phyloP scores from a whole-genome alignment of 2,113 vertebrate genomes.

The Gasterosteus nipponicus region DNA sequence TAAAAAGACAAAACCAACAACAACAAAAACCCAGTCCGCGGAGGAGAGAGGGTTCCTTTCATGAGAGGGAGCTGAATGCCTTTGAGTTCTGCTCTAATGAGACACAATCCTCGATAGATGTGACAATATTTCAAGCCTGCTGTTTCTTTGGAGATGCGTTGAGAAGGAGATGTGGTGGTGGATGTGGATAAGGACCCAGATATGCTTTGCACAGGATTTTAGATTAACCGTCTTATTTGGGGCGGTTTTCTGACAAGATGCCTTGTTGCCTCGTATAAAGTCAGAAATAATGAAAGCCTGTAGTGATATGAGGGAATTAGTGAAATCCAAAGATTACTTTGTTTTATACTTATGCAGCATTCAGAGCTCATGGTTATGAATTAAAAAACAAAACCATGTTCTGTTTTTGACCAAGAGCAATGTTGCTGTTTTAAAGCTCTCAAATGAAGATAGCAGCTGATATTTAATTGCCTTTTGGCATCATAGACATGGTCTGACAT shows the following conservation, averaged over 20 bases:
- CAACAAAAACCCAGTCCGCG: constrained; percentile 12
- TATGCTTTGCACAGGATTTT: neutral
- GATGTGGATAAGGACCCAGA: constrained; percentile 1
- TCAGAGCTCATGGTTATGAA: neutral
- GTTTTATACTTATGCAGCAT: neutral
- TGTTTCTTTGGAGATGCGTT: constrained; percentile 14
- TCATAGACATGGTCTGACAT: constrained; percentile 12
- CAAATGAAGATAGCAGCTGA: constrained; percentile 7
- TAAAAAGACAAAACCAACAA: constrained; percentile 42
- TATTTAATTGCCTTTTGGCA: neutral
- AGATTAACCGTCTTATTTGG: neutral
- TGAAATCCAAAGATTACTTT: neutral
- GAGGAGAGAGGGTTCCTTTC: neutral
- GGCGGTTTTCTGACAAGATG: neutral
- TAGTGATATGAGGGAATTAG: neutral
- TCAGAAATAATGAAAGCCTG: constrained; percentile 17
- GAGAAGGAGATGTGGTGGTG: constrained; percentile 1
- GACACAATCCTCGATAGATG: constrained; percentile 30
- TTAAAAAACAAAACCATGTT: constrained; percentile 15
- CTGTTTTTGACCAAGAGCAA: constrained; percentile 18
- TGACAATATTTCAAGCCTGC: constrained; percentile 25
- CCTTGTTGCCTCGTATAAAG: constrained; percentile 1
- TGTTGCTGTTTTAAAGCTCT: neutral
- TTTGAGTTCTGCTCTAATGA: constrained; percentile 52
- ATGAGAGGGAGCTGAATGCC: constrained; percentile 23